phyloP scores from a whole-genome alignment of 1,140 invertebrate species.

The Drosophila trapezifrons region DNA sequence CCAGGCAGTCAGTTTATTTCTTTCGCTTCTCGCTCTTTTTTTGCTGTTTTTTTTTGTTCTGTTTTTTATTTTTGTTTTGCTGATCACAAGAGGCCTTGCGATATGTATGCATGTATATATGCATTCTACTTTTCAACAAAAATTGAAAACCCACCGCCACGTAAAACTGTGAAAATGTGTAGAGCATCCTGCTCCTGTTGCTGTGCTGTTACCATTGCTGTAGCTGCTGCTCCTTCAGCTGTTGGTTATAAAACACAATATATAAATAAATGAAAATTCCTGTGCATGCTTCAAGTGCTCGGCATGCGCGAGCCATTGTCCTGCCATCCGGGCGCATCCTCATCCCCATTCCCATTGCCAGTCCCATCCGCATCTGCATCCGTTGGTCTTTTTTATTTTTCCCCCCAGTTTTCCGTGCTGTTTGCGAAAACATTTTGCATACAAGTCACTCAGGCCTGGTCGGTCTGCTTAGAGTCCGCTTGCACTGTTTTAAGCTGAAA shows the following conservation, averaged over 20 bases:
- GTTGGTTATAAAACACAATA: conserved; percentile 80
- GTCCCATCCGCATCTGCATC: conserved; percentile 53
- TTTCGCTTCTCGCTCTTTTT: conserved; percentile 49
- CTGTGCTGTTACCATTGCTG: conserved; percentile 19
- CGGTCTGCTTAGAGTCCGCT: conserved; percentile 53
- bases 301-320: conserved; percentile 80
- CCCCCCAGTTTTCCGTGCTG: conserved; percentile 16
- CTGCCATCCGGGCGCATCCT: conserved; percentile 60
- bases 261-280: conserved; percentile 83
- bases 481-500: conserved; percentile 75
- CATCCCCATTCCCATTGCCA: not conserved
- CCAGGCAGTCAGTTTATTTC: conserved; percentile 72
- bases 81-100: conserved; percentile 39
- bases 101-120: conserved; percentile 37
- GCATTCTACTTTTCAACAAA: conserved; percentile 76
- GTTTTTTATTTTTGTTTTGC: conserved; percentile 34
- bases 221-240: conserved; percentile 28
- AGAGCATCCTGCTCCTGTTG: conserved; percentile 28
- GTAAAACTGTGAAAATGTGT: conserved; percentile 70
- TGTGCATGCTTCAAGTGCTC: conserved; percentile 81
- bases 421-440: conserved; percentile 77
- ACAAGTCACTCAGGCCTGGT: conserved; percentile 75
- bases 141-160: conserved; percentile 71
- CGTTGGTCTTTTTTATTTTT: conserved; percentile 59
- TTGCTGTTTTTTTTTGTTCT: not conserved